These are phyloP conservation scores for Emydocephalus ijimae DNA, from an alignment of 2,113 vertebrate genomes.

Conservation along the genomic window DNA sequence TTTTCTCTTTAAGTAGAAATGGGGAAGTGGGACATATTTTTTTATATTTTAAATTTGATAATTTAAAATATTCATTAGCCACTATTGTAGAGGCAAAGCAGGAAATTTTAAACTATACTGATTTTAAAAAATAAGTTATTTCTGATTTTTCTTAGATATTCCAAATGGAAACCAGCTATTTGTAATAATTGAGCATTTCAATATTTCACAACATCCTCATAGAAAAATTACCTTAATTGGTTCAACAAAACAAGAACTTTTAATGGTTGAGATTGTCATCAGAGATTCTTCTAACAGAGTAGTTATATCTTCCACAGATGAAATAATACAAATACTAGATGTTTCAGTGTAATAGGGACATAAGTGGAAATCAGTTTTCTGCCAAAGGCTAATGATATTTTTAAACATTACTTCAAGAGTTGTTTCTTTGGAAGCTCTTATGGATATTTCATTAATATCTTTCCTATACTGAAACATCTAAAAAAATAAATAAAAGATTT, in stretches of 20 bases:
- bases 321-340: conserved; percentile 52
- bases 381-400: conserved; percentile 64
- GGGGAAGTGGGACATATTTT: not conserved
- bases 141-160: not conserved
- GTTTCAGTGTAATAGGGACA: conserved; percentile 51
- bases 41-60: not conserved
- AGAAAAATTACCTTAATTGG: conserved; percentile 64
- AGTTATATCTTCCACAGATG: conserved; percentile 60
- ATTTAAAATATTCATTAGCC: not conserved
- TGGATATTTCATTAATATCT: conserved; percentile 62
- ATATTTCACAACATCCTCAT: not conserved
- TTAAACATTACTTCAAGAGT: conserved; percentile 64
- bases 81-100: not conserved
- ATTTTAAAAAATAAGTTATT: not conserved
- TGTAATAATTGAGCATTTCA: not conserved
- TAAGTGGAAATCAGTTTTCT: conserved; percentile 59
- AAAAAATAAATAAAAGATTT: conserved; percentile 4
- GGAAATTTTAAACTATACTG: not conserved
- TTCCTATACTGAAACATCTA: conserved; percentile 62
- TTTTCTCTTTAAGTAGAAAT: not conserved
- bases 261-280: conserved; percentile 58
- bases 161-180: not conserved
- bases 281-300: conserved; percentile 68
- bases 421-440: conserved; percentile 63
- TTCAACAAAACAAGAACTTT: conserved; percentile 60